Base-by-base conservation (phyloP, 2,113 vertebrate genomes). In the Seriola quinqueradiata region DNA sequence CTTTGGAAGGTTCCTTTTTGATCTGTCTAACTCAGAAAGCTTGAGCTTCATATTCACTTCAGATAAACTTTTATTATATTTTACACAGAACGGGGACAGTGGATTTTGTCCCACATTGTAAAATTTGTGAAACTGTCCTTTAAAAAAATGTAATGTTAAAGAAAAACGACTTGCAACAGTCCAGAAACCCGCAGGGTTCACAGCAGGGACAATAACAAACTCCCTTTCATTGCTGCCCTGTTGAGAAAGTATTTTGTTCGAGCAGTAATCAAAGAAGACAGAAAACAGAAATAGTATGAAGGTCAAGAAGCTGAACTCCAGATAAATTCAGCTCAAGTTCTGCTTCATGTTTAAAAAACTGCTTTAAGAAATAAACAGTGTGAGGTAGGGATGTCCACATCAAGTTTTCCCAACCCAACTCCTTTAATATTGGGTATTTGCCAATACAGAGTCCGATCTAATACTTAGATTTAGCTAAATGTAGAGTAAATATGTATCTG, bases 141-240 rank as follows among this genome's bases (percentile, higher is more conserved):
- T 60, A 54, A 17, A 36, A 36, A 70, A 48, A 14, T 11, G 9
- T 59, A 60, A 69, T 59, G 73, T 59, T 25, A 1, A 25, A 58
- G 25, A 48, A 46, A 66, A 48, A 66, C 28, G 8, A 28, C 23
- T n/a, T 32, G 38, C 16, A 13, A 66, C 12, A 48, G 70, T 68
- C 48, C 69, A 69, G 64, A 78, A 17, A 42, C 52, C 40, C 65
- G 28, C 82, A 50, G 25, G 71, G 57, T 74, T 83, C 66, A 57
- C 8, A 0, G 16, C 32, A 11, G 23, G 38, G 76, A 79, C 63
- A 65, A 57, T 74, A 72, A 57, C 23, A 82, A 77, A 72, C 68
- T 67, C 36, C 8, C 61, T 55, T 77, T 69, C 57, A 65, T 10
- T 16, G 70, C 58, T 55, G 69, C 34, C 1, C 46, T 44, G 48